Evolutionary conservation across 2,113 vertebrate species (phyloP).

Genomic region (Equus quagga): DNA sequence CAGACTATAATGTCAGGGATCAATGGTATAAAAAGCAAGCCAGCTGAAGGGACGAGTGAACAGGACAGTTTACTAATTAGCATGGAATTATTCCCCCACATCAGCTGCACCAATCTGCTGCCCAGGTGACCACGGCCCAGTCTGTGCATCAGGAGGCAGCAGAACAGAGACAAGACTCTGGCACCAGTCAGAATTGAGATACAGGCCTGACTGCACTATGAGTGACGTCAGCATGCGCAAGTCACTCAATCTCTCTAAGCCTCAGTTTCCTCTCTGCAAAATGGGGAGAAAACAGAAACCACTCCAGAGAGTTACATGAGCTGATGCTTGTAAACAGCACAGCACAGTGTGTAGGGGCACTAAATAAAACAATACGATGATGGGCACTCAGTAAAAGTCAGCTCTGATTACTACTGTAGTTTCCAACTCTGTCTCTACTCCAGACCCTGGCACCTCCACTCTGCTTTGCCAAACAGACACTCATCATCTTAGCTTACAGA

Average conservation of each 20-base stretch:
- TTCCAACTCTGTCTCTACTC: not conserved
- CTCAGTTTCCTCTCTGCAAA: not conserved
- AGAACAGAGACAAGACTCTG: not conserved
- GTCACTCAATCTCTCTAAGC: not conserved
- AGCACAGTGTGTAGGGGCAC: rapidly evolving
- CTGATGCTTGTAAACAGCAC: not conserved
- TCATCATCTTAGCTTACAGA: not conserved
- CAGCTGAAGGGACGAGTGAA: not conserved
- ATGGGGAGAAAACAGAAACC: not conserved
- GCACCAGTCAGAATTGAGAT: not conserved
- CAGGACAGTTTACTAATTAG: not conserved
- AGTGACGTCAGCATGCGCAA: not conserved
- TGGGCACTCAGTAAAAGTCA: rapidly evolving
- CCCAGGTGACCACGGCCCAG: not conserved
- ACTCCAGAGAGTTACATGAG: not conserved
- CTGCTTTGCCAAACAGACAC: not conserved
- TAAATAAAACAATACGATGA: rapidly evolving
- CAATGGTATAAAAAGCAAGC: not conserved
- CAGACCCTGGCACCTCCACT: not conserved
- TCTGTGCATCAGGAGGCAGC: not conserved
- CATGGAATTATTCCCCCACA: not conserved
- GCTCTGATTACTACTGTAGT: rapidly evolving
- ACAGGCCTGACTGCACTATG: too few species aligned
- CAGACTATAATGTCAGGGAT: not conserved
- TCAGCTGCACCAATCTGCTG: not conserved